phyloP scores from a whole-genome alignment of 1,140 invertebrate genomes.

The Zaprionus capensis region DNA sequence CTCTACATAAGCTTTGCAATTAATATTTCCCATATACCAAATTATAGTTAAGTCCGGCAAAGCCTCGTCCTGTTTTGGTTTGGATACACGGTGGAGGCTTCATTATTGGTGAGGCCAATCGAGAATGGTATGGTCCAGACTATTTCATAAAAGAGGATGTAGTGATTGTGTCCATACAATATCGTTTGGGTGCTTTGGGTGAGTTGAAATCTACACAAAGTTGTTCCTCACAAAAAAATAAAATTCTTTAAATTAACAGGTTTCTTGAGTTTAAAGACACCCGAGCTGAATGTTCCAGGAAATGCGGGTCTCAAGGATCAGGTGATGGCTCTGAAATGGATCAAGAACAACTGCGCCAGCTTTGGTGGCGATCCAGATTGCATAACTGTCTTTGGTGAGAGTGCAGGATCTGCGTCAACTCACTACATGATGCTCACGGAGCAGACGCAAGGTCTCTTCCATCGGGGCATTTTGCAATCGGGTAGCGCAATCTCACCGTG shows the following conservation, averaged over 20 bases:
- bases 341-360: conserved; percentile 87
- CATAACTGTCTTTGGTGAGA: conserved; percentile 85
- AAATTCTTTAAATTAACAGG: conserved; percentile 44
- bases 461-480: conserved; percentile 84
- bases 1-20: not conserved
- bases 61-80: conserved; percentile 75
- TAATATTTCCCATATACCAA: conserved; percentile 3
- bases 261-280: conserved; percentile 68
- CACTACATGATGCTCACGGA: conserved; percentile 87
- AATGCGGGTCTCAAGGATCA: conserved; percentile 88
- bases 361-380: conserved; percentile 85
- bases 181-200: conserved; percentile 85
- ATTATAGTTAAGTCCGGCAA: conserved; percentile 63
- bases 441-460: conserved; percentile 84
- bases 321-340: conserved; percentile 87
- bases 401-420: conserved; percentile 84
- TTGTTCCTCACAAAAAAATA: not conserved
- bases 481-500: conserved; percentile 72
- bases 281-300: conserved; percentile 84
- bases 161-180: conserved; percentile 85
- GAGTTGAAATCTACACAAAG: conserved; percentile 1
- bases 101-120: conserved; percentile 84
- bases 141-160: conserved; percentile 86
- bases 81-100: conserved; percentile 89
- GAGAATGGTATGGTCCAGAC: conserved; percentile 85